Base-by-base conservation (phyloP, 2,888 invertebrate species). In the Tortricodes alternella region DNA sequence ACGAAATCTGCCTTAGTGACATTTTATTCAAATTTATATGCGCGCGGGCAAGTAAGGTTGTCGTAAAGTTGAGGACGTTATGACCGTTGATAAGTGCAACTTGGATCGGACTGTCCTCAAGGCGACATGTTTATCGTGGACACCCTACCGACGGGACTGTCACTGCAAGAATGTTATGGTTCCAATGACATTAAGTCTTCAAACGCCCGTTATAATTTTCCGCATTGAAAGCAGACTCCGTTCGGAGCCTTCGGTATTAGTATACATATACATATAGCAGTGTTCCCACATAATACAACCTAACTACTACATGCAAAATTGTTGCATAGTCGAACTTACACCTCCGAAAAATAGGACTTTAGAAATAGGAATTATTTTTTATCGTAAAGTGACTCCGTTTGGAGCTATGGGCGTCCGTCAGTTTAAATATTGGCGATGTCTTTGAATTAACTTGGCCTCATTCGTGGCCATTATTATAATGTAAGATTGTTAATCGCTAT, bases 1-100 rank as follows among this genome's bases (percentile, higher is more conserved):
- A 88, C 87, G 85, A 88, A 89, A 87, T 85, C 82, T 78, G 75
- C 74, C 71, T 67, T 74, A 76, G 75, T 85, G 87, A 85, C 87
- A 82, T 83, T 84, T 70, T 80, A 78, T 82, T 81, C 73, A 71
- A 85, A 86, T 88, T 89, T 89, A 89, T 86, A 78, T 79, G 76
- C 78, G 74, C 76, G 80, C 78, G 79, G 75, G 74, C 73, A 70
- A 65, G 78, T 78, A 76, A 77, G 79, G 78, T 71, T 84, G 86
- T 89, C 88, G 87, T 89, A 89, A 89, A 87, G 72, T 86, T 85
- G 87, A 86, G 74, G 86, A 88, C 78, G 83, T 89, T 84, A 89
- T 88, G 86, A 83, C 76, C 77, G 63, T 78, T 87, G 89, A 89
- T 89, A 89, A 89, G 86, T 86, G 80, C 83, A 77, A 80, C 73